phyloP scores from a whole-genome alignment of 2,888 invertebrate species.

The Lasioglossum vierecki region DNA sequence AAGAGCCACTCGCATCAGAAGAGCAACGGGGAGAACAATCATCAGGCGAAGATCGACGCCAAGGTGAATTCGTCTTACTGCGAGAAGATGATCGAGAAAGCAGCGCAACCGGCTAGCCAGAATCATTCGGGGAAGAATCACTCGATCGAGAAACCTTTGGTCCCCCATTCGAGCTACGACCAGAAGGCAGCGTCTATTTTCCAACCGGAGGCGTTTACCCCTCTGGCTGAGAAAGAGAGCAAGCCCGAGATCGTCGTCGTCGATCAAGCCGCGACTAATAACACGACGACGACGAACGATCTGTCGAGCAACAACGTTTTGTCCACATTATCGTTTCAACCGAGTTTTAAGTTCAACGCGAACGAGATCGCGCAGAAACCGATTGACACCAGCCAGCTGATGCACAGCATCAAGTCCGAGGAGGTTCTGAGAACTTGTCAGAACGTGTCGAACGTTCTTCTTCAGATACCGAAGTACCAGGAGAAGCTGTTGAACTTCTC shows the following conservation, averaged over 20 bases:
- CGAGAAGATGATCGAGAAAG: constrained; percentile 66
- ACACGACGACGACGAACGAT: constrained; percentile 68
- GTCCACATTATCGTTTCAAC: constrained; percentile 76
- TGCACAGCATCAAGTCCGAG: constrained; percentile 81
- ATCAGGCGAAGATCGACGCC: constrained; percentile 59
- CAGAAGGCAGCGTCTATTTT: constrained; percentile 55
- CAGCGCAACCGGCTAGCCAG: constrained; percentile 47
- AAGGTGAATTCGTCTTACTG: constrained; percentile 68
- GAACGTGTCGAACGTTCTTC: constrained; percentile 80
- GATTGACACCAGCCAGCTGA: constrained; percentile 74
- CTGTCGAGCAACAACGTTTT: constrained; percentile 59
- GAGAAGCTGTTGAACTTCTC: constrained; percentile 81
- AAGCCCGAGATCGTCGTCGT: constrained; percentile 56
- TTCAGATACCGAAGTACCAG: constrained; percentile 82
- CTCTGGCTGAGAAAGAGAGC: constrained; percentile 63
- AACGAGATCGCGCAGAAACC: constrained; percentile 75
- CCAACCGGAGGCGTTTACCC: constrained; percentile 38
- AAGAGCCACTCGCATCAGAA: constrained; percentile 67
- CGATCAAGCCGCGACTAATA: constrained; percentile 39
- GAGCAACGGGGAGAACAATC: constrained; percentile 48
- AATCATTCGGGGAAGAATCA: constrained; percentile 61
- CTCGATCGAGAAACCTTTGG: constrained; percentile 52
- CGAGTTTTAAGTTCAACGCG: constrained; percentile 75
- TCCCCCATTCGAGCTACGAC: constrained; percentile 54
- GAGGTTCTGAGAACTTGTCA: constrained; percentile 81